Evolutionary conservation across 2,888 invertebrate genomes (phyloP).

Genomic region (Chrysotoxum bicinctum): DNA sequence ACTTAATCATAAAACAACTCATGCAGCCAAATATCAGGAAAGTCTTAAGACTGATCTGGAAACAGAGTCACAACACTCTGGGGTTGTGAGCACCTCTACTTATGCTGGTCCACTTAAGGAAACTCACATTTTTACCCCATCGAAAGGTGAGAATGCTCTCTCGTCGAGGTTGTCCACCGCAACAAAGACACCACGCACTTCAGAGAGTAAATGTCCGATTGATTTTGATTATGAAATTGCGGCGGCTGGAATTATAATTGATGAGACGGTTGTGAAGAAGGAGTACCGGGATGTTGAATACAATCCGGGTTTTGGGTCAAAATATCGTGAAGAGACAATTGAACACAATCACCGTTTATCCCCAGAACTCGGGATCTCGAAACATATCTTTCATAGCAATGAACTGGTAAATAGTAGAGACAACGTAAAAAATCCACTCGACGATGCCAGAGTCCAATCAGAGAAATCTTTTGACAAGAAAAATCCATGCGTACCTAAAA

Average conservation of each 20-base stretch:
- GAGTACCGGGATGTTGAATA: conserved; percentile 82
- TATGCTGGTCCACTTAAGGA: conserved; percentile 80
- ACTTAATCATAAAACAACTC: conserved; percentile 43
- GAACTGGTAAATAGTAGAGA: conserved; percentile 24
- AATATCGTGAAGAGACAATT: conserved; percentile 67
- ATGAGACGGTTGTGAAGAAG: conserved; percentile 81
- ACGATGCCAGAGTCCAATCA: conserved; percentile 36
- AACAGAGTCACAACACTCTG: conserved; percentile 59
- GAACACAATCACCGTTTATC: conserved; percentile 34
- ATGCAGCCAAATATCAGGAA: conserved; percentile 65
- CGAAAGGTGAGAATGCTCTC: conserved; percentile 77
- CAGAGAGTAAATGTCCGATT: conserved; percentile 75
- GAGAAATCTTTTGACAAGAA: conserved; percentile 31
- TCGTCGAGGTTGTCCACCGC: conserved; percentile 71
- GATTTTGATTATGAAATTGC: conserved; percentile 81
- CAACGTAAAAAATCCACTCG: not conserved
- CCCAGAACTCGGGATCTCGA: conserved; percentile 29
- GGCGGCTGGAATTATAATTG: conserved; percentile 81
- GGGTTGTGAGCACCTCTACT: conserved; percentile 75
- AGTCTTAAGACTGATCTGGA: conserved; percentile 65
- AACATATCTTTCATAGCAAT: not conserved
- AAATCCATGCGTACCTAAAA: conserved; percentile 30
- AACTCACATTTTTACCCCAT: conserved; percentile 81
- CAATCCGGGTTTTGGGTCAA: conserved; percentile 78
- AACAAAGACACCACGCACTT: conserved; percentile 46